phyloP scores from a whole-genome alignment of 2,113 vertebrate species.

The Pachycephala philippinensis region DNA sequence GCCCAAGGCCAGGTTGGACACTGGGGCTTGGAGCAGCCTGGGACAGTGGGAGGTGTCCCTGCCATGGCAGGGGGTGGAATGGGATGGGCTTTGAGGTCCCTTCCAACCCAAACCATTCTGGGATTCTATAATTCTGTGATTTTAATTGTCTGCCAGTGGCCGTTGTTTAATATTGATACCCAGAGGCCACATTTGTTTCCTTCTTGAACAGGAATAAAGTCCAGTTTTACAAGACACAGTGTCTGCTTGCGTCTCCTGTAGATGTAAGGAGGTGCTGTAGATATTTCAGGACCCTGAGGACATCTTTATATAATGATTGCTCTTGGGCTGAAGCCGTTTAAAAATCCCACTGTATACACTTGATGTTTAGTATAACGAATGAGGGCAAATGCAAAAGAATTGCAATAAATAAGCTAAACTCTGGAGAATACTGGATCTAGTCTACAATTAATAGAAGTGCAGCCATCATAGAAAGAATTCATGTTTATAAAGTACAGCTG shows the following conservation, averaged over 20 bases:
- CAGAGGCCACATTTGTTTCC: background rate
- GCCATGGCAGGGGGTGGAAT: background rate
- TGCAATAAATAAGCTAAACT: background rate
- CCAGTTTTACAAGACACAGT: background rate
- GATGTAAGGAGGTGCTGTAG: background rate
- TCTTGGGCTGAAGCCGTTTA: conserved; percentile 23
- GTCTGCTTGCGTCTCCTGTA: background rate
- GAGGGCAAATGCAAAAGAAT: background rate
- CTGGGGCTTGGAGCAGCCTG: background rate
- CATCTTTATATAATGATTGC: background rate
- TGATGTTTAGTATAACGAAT: conserved; percentile 32
- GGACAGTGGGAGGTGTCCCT: background rate
- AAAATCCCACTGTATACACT: background rate
- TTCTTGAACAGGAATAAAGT: conserved; percentile 1
- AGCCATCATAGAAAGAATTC: background rate
- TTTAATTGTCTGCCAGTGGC: background rate
- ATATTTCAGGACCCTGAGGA: conserved; percentile 30
- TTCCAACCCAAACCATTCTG: background rate
- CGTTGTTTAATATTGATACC: background rate
- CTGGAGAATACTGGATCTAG: background rate
- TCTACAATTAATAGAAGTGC: background rate
- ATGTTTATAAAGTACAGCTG: background rate
- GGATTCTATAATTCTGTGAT: background rate
- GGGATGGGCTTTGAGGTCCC: accelerated
- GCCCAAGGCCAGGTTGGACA: background rate